A percentile compares a stretch with the other conserved stretches of the same genome.
phyloP scores from a whole-genome alignment of 2,797 vertebrate genomes.

The Stomatorhinus walkeri region DNA sequence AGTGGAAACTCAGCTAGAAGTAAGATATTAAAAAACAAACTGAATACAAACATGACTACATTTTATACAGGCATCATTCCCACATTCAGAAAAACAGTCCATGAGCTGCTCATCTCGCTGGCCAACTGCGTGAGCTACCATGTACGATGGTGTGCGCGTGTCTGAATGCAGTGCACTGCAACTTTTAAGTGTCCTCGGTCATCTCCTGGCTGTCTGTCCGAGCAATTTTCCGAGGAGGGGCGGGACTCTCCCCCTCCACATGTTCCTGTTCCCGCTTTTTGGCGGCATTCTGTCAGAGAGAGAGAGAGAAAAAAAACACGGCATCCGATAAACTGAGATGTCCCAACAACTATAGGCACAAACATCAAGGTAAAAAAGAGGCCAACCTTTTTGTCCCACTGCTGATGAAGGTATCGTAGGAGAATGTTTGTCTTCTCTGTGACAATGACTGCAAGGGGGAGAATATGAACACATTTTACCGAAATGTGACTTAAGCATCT shows the following conservation, averaged over 20 bases:
- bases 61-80: constrained; percentile 7
- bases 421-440: constrained; percentile 96
- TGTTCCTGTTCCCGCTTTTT: constrained; percentile 83
- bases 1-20: constrained; percentile 6
- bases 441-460: constrained; percentile 72
- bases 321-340: not conserved
- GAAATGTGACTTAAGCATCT: not conserved
- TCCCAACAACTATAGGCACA: not conserved
- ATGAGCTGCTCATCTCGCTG: not conserved
- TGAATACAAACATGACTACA: constrained; percentile 6
- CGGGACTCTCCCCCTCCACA: constrained; percentile 69
- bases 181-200: constrained; percentile 70
- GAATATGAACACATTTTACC: not conserved
- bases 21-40: not conserved
- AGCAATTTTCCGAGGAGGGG: constrained; percentile 76
- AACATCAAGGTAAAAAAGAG: not conserved
- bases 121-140: not conserved
- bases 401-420: constrained; percentile 86
- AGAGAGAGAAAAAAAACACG: not conserved
- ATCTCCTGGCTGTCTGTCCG: constrained; percentile 77
- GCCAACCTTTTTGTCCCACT: constrained; percentile 93
- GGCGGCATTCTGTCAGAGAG: constrained; percentile 63
- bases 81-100: not conserved
- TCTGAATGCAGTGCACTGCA: not conserved
- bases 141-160: not conserved